Evolutionary conservation across 2,888 invertebrate genomes (phyloP).

Genomic region (Malthinus flaveolus): DNA sequence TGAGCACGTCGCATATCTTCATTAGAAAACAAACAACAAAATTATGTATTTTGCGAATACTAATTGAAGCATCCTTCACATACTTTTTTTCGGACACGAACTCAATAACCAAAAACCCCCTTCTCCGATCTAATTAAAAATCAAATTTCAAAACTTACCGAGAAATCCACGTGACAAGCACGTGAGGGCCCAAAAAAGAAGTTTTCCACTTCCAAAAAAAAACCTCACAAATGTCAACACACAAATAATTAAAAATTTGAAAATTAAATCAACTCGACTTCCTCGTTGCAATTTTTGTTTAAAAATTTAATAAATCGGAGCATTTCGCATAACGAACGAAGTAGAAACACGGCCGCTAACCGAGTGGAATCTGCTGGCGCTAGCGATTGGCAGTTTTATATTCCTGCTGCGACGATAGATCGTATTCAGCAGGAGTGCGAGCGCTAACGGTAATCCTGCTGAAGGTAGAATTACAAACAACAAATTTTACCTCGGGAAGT

Average conservation of each 20-base stretch:
- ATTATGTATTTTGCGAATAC: no score
- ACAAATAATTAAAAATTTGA: background rate
- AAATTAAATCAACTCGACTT: background rate
- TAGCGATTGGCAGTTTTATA: slow-evolving; percentile 22
- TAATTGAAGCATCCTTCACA: no score
- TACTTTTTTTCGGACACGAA: no score
- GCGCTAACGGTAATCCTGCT: slow-evolving; percentile 19
- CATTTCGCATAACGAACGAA: slow-evolving; percentile 17
- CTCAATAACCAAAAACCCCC: no score
- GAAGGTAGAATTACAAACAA: slow-evolving; percentile 15
- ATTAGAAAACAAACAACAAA: slow-evolving; percentile 6
- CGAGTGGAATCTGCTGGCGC: slow-evolving; percentile 21
- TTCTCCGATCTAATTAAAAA: no score
- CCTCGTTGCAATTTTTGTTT: slow-evolving; percentile 8
- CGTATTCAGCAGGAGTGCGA: slow-evolving; percentile 24
- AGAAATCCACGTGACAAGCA: slow-evolving; percentile 19
- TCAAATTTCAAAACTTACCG: slow-evolving; percentile 8
- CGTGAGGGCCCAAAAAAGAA: slow-evolving; percentile 9
- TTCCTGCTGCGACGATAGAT: slow-evolving; percentile 22
- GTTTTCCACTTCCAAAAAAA: background rate
- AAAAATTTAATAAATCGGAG: slow-evolving; percentile 19
- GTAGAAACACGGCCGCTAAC: slow-evolving; percentile 14
- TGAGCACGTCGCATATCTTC: background rate
- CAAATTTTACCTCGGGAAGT: slow-evolving; percentile 5
- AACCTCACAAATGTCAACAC: slow-evolving; percentile 1